Evolutionary conservation across 2,113 vertebrate genomes (phyloP).

Genomic region (Elgaria multicarinata): DNA sequence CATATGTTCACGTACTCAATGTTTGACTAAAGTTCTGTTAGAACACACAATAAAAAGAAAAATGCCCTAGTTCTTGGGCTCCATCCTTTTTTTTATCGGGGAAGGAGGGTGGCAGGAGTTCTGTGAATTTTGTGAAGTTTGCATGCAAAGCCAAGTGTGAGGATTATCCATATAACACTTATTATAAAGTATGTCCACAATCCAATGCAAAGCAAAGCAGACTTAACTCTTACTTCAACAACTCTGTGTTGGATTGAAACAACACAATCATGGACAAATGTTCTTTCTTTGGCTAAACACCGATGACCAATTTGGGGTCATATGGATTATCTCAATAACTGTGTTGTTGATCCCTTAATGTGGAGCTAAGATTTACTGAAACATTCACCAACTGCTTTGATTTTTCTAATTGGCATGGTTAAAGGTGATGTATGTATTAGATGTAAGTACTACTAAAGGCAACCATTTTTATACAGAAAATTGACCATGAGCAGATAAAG

Average conservation of each 20-base stretch:
- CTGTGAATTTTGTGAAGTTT: constrained; percentile 58
- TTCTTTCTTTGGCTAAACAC: constrained; percentile 22
- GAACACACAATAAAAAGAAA: constrained; percentile 76
- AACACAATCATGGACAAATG: neutral
- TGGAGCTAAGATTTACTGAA: constrained; percentile 27
- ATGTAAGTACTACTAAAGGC: neutral
- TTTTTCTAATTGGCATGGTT: neutral
- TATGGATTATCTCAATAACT: constrained; percentile 56
- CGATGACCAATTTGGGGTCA: constrained; percentile 2
- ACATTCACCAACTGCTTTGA: constrained; percentile 4
- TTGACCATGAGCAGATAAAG: neutral
- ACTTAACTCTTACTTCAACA: neutral
- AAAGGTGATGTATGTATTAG: neutral
- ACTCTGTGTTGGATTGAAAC: neutral
- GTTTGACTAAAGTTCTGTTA: constrained; percentile 73
- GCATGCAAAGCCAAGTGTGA: constrained; percentile 66
- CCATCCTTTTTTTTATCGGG: constrained; percentile 55
- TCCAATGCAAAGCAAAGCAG: neutral
- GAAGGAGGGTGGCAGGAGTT: constrained; percentile 37
- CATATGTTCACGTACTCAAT: constrained; percentile 68
- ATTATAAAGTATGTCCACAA: neutral
- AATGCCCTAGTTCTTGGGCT: constrained; percentile 74
- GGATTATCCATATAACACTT: constrained; percentile 65
- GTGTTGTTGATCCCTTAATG: constrained; percentile 2
- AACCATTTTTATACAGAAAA: neutral